Evolutionary conservation across 2,797 vertebrate genomes (phyloP), one percentile per base, ranked within the genome.

Genomic region (Mycteria americana): DNA sequence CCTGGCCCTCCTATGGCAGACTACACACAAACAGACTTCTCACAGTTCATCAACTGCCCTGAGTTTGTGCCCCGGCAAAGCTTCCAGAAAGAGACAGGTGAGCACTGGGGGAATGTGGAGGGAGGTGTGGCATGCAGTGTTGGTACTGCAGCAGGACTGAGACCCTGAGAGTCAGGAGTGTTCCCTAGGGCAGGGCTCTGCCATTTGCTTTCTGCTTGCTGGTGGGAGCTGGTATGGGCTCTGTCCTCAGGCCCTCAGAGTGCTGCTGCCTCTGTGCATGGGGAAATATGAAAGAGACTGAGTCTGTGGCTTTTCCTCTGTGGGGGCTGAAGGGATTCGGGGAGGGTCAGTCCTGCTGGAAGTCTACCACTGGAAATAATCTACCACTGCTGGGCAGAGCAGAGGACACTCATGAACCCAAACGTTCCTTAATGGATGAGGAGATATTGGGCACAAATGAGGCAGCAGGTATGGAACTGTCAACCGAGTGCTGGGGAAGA

Each of bases 21-120:
- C 95, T 98, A 98, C 83, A 97, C 98, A 11, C 99, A 99, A 87
- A 99, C 99, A 0, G 99, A 99, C 95, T 99, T 99, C 96, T 99
- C 99, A 2, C 99, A 99, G 95, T 99, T 99, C 95, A 99, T 99
- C 95, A 99, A 99, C 97, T 99, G 99, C 91, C 99, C 99, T 0
- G 99, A 99, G 97, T 99, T 99, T 84, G 98, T 99, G 78, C 99
- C 99, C 6, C 98, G 99, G 35, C 99, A 99, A 85, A 96, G 98
- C 83, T 97, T 95, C 13, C 99, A 99, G 86, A 99, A 99, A 4
- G 98, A 98, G 88, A 98, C 98, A 54, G 98, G 98, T 99, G 69
- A 95, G 98, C 92, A 10, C 43, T 41, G n/a, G 39, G 46, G 41
- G 6, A 48, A 23, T 8, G 33, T 7, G 25, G 45, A 35, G 11